A percentile compares a stretch with the other conserved stretches of the same genome.
phyloP scores from a whole-genome alignment of 2,888 invertebrate genomes.

The Lycia hirtaria region DNA sequence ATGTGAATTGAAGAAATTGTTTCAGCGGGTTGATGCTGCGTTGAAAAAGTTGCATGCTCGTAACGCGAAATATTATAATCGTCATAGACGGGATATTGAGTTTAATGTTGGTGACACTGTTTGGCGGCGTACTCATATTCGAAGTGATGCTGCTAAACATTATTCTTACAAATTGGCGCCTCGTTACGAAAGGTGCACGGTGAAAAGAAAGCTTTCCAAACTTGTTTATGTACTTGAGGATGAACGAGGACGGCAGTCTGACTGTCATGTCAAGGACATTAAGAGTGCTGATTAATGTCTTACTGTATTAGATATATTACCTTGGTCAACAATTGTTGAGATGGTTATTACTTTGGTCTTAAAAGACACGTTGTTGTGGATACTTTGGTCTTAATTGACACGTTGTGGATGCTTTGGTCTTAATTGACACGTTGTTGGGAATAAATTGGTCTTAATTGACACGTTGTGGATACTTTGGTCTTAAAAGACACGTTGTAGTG shows the following conservation, averaged over 20 bases:
- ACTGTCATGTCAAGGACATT: neutral
- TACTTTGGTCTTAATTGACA: too few relatives aligned
- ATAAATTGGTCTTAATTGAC: too few relatives aligned
- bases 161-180: neutral
- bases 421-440: too few relatives aligned
- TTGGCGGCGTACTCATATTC: neutral
- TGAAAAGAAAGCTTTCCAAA: neutral
- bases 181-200: neutral
- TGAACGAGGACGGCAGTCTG: neutral
- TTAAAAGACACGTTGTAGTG: too few relatives aligned
- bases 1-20: neutral
- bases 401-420: too few relatives aligned
- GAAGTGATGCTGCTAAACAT: neutral
- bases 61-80: neutral
- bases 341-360: too few relatives aligned
- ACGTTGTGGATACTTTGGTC: too few relatives aligned
- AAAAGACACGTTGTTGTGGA: too few relatives aligned
- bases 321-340: too few relatives aligned
- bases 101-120: neutral
- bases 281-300: neutral
- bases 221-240: neutral
- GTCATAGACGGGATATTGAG: neutral
- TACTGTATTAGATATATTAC: too few relatives aligned
- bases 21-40: neutral
- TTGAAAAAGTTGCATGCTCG: neutral